Conservation (phyloP, 1,140 invertebrate species). For the Apis cerana region DNA sequence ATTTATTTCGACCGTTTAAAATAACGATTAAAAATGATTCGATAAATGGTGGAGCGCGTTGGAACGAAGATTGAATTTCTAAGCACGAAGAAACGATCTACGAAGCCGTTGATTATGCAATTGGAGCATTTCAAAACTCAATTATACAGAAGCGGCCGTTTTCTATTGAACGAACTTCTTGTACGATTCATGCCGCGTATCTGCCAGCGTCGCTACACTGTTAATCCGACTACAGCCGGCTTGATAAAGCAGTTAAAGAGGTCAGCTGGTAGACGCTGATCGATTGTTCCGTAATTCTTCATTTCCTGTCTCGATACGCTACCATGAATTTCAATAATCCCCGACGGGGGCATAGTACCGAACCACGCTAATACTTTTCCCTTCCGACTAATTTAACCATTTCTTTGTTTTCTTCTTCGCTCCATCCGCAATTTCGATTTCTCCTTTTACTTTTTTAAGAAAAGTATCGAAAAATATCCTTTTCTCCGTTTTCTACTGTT, state of each 20-base stretch:
- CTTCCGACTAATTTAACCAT: neutral
- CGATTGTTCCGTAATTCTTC: constrained; percentile 53
- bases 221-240: constrained; percentile 32
- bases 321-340: constrained; percentile 40
- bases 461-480: no score
- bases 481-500: no score
- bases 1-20: no score
- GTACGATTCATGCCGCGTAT: constrained; percentile 25
- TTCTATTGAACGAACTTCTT: constrained; percentile 10
- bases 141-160: neutral
- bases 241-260: constrained; percentile 53
- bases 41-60: no score
- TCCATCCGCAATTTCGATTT: neutral
- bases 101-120: neutral
- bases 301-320: constrained; percentile 47
- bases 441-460: neutral
- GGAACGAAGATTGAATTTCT: neutral
- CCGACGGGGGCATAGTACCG: neutral
- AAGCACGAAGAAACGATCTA: neutral
- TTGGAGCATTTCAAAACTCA: constrained; percentile 5
- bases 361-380: neutral
- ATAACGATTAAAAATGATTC: no score
- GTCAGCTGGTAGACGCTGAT: constrained; percentile 48
- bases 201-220: neutral
- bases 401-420: neutral